Base-by-base conservation (phyloP, 23 tunicate genomes). In the Halocynthia aurantium region DNA sequence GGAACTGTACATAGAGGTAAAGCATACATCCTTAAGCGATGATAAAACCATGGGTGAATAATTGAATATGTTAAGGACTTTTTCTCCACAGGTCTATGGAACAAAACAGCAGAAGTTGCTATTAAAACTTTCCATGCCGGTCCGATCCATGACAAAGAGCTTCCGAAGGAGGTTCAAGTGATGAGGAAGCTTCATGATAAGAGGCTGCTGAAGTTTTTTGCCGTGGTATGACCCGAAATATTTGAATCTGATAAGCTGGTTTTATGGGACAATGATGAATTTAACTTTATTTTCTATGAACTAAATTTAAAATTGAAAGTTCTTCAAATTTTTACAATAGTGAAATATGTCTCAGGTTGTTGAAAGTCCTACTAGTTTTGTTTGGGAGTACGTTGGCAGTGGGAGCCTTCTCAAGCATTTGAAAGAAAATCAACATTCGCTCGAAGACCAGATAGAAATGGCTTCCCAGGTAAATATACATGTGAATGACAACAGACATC, bases 181-280 rank as follows among this genome's bases (percentile, higher is more conserved):
- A 10, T 74, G 78, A 74, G 64, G 21, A 51, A 52, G 56, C 19
- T 74, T 8, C 78, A 74, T 54, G 64, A 74, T 54, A 74, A 53
- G 56, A 74, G 21, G 15, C 22, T 74, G 15, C 22, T 74, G 8
- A 74, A 74, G 56, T 74, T 18, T 54, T 74, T 49, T 56, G 78
- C 64, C 6, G 19, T 8, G 50, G 78, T 74, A 17, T 31, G 44
- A 31, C 4, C 2, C 44, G 44, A 31, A 31, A 31, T 31, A 31
- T 31, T 31, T 31, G 44, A 31, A 31, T 31, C 4, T 31, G 44
- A 31, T 31, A 31, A 0, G 44, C 44, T 31, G 44, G 44, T 31
- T 31, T 31, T 31, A 31, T 31, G 44, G 44, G 44, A 31, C 4
- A 31, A 31, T 31, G 4, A 31, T 0, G 44, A 31, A 31, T 31